Evolutionary conservation across 2,888 invertebrate species (phyloP), one percentile per base, ranked within the genome.

Genomic region (Meghimatium bilineatum): DNA sequence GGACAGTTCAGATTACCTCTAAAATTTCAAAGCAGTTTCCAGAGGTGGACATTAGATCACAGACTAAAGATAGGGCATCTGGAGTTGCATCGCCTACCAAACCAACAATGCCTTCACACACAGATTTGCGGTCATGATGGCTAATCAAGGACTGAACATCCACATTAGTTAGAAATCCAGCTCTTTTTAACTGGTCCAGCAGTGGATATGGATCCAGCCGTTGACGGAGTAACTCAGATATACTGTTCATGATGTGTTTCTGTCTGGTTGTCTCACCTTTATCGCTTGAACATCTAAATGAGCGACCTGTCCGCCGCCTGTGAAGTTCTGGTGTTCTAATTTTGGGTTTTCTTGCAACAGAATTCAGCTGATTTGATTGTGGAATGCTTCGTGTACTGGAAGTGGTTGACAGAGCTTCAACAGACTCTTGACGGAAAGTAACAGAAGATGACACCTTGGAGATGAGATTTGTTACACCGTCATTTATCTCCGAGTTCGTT

Each of bases 161-260:
- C 56, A 88, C 87, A 71, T 87, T 85, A 34, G 87, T 86, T 12
- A 92, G 86, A 14, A 91, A 86, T n/a, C 88, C 87, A 6, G 86
- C 84, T 23, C 87, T 84, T 34, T 88, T 86, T 38, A 91, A 83
- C 14, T 89, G 86, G 60, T 90, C 89, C 52, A 92, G 84, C 14
- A 92, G 81, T 12, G 88, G 86, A 76, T 88, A 89, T 3, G 92
- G 91, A 63, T 91, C 90, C n/a, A 91, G 71, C 38, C 89, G 88
- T 83, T 92, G 91, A 78, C 90, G 89, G 34, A 92, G 84, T 6
- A 92, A 87, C 84, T 91, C 92, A 49, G 87, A 85, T 26, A 90
- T 85, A 86, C 90, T 90, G 85, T 90, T 90, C 84, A 91, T 86
- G 77, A 91, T 90, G 38, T 89, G 82, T 36, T 87, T 86, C 81